Conservation (phyloP, 2,888 invertebrate species). For the Platerodrilus igneus region DNA sequence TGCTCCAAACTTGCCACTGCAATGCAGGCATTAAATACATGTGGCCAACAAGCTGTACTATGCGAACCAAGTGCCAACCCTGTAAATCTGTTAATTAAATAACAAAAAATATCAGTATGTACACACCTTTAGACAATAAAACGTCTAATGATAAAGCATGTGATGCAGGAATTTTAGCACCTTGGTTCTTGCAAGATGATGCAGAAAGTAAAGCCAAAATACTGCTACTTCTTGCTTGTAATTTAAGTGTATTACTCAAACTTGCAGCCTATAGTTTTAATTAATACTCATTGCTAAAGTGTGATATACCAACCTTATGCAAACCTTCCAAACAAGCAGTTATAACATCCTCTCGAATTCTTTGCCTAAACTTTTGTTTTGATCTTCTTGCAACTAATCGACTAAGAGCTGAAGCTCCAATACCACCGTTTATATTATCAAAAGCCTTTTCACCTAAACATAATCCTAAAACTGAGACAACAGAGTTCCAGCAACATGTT, state of each 20-base stretch:
- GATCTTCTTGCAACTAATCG: constrained; percentile 56
- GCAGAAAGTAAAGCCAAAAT: constrained; percentile 82
- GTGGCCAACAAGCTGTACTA: constrained; percentile 92
- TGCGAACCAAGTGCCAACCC: constrained; percentile 90
- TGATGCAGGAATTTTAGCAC: constrained; percentile 75
- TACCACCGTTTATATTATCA: no score
- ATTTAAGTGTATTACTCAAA: constrained; percentile 79
- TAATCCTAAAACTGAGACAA: constrained; percentile 81
- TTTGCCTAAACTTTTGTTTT: constrained; percentile 53
- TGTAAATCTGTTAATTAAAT: constrained; percentile 11
- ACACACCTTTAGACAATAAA: constrained; percentile 56
- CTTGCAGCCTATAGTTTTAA: constrained; percentile 65
- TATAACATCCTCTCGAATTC: constrained; percentile 71
- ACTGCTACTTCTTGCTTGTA: constrained; percentile 87
- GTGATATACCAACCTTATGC: constrained; percentile 60
- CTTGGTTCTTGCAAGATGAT: constrained; percentile 81
- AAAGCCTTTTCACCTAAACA: constrained; percentile 58
- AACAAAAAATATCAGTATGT: constrained; percentile 41
- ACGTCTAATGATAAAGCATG: constrained; percentile 92
- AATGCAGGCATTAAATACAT: constrained; percentile 89
- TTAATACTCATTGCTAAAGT: neutral
- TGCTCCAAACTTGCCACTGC: constrained; percentile 91
- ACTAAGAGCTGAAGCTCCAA: constrained; percentile 50
- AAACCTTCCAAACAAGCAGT: constrained; percentile 84
- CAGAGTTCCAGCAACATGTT: constrained; percentile 88